Base-by-base conservation (phyloP, 2,888 invertebrate species). In the Clunio marinus region DNA sequence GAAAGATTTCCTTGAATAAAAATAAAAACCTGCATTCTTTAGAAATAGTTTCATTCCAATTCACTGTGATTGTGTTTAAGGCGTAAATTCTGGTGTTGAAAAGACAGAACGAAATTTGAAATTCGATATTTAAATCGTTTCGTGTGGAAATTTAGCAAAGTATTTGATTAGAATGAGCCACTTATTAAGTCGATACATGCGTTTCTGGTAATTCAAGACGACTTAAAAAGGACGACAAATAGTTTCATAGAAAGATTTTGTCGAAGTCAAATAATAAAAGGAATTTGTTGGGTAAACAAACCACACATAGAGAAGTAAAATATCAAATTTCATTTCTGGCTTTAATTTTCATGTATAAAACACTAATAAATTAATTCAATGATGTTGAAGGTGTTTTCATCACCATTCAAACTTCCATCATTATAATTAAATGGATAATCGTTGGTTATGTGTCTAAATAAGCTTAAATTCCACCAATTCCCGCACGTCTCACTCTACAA, bases 51-150 rank as follows among this genome's bases (percentile, higher is more conserved):
- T 17, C 17, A 5, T 17, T 17, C 4, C 15, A 22, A 17, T 22
- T n/a, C n/a, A n/a, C 10, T 20, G 2, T 51, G 2, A 4, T 32
- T 32, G 5, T 32, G 22, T 20, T 17, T 20, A 3, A 7, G n/a
- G 4, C 27, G 41, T n/a, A 35, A 60, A 60, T 15, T 41, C 37
- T 13, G 13, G 27, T 25, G 25, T 25, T 25, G 4, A 32, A 4
- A 4, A 24, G 10, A 27, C 24, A 57, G 10, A 22, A 62, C 24
- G 13, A 62, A 57, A 5, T 57, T 35, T 17, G 63, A 63, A 63
- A 63, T 45, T 46, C 37, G 63, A 63, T 63, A 45, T 27, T 28
- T n/a, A 63, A 63, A 63, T 63, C 63, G 17, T n/a, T 45, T 63
- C 10, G 25, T 46, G 45, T 63, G 45, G 45, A 63, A 22, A 46